Conservation (phyloP, 2,113 vertebrate species). For the Prionailurus bengalensis region DNA sequence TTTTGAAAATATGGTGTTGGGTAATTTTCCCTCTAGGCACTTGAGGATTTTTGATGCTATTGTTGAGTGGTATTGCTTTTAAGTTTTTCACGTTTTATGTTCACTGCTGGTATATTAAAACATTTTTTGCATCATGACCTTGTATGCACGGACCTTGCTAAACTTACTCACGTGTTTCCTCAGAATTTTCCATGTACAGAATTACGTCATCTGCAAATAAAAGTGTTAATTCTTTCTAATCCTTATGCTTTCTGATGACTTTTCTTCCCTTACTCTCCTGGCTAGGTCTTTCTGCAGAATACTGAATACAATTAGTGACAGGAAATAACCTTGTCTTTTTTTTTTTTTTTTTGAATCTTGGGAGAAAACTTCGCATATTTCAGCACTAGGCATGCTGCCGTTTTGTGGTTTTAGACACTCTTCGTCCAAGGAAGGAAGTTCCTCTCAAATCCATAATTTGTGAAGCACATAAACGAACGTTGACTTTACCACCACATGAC, state of each 20-base stretch:
- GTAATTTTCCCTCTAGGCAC: neutral
- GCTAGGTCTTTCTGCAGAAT: neutral
- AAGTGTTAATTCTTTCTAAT: neutral
- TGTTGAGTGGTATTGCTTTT: neutral
- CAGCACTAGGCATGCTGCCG: neutral
- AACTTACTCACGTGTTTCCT: neutral
- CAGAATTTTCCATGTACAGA: neutral
- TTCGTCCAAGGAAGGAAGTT: neutral
- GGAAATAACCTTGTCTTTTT: neutral
- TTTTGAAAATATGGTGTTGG: constrained; percentile 19
- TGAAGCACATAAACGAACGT: neutral
- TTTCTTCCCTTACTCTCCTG: neutral
- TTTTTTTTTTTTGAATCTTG: neutral
- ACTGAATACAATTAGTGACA: neutral
- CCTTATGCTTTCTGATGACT: neutral
- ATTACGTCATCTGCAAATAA: neutral
- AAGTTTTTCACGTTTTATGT: neutral
- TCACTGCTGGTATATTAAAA: neutral
- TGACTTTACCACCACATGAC: neutral
- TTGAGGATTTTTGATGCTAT: constrained; percentile 3
- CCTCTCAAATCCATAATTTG: neutral
- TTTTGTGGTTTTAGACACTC: neutral
- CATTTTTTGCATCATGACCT: neutral
- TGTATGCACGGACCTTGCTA: neutral
- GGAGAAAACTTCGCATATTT: neutral